Percentiles rank a stretch among this genome's conserved stretches.
Evolutionary conservation across 1,140 invertebrate genomes (phyloP).

Genomic region (Acromyrmex heyeri): DNA sequence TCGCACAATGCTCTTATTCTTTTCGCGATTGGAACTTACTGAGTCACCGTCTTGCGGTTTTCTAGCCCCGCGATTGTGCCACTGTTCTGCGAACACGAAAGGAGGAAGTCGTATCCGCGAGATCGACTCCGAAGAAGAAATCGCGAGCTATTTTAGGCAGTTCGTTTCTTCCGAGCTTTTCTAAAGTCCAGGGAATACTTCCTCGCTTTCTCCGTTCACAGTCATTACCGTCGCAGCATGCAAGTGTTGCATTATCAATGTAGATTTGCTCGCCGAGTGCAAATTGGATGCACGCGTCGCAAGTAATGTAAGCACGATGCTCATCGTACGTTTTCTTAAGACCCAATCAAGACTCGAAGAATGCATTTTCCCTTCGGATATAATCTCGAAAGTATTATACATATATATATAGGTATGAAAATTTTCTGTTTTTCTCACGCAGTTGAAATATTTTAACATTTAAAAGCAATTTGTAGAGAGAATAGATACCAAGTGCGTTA

Average conservation of each 20-base stretch:
- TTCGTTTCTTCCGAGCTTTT: constrained; percentile 56
- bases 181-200: not conserved
- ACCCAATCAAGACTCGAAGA: not conserved
- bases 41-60: constrained; percentile 25
- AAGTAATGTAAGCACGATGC: not conserved
- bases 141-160: constrained; percentile 50
- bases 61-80: not conserved
- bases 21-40: constrained; percentile 10
- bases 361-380: not conserved
- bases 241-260: constrained; percentile 27
- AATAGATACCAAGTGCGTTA: not conserved
- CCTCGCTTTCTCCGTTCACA: constrained; percentile 65
- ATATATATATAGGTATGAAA: not conserved
- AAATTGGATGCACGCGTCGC: constrained; percentile 12
- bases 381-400: not conserved
- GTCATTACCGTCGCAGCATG: constrained; percentile 64
- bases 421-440: not conserved
- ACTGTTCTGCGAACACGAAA: not conserved
- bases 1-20: constrained; percentile 17
- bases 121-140: constrained; percentile 31
- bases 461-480: not conserved
- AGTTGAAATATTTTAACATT: not conserved
- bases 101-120: constrained; percentile 10
- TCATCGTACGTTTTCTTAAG: constrained; percentile 17
- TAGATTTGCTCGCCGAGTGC: constrained; percentile 1